Percentiles rank a stretch among this genome's conserved stretches.
These are phyloP conservation scores for Volucella zonaria DNA, from an alignment of 2,888 invertebrate genomes.

Conservation along the genomic window DNA sequence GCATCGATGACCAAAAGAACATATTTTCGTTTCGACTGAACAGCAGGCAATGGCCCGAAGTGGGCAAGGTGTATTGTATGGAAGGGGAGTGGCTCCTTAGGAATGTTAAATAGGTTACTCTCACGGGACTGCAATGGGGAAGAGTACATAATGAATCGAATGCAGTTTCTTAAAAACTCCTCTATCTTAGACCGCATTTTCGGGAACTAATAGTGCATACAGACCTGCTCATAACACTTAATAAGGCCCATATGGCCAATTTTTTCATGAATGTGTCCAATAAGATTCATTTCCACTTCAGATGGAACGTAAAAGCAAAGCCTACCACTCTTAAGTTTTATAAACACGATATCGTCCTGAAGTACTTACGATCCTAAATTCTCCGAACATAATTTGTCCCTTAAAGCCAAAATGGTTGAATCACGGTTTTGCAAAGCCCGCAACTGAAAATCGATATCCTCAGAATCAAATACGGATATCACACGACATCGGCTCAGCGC, in stretches of 20 bases:
- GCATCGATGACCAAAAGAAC: no score
- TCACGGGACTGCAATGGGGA: conserved; percentile 76
- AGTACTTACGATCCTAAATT: not conserved
- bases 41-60: conserved; percentile 5
- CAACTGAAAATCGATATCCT: no score
- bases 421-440: not conserved
- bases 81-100: conserved; percentile 79
- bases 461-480: not conserved
- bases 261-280: conserved; percentile 46
- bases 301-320: conserved; percentile 50
- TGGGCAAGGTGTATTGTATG: conserved; percentile 74
- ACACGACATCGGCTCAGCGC: conserved; percentile 18
- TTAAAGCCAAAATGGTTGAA: not conserved
- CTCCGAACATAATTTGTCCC: not conserved
- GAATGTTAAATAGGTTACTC: conserved; percentile 79
- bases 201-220: conserved; percentile 80
- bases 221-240: no score
- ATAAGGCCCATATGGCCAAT: conserved; percentile 59
- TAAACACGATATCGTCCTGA: conserved; percentile 7
- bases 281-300: conserved; percentile 41
- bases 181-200: conserved; percentile 78
- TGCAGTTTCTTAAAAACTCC: conserved; percentile 79
- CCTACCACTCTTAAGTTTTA: not conserved
- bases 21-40: conserved; percentile 27
- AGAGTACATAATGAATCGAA: conserved; percentile 79